phyloP scores from a whole-genome alignment of 1,140 invertebrate species.

The Uloborus diversus region DNA sequence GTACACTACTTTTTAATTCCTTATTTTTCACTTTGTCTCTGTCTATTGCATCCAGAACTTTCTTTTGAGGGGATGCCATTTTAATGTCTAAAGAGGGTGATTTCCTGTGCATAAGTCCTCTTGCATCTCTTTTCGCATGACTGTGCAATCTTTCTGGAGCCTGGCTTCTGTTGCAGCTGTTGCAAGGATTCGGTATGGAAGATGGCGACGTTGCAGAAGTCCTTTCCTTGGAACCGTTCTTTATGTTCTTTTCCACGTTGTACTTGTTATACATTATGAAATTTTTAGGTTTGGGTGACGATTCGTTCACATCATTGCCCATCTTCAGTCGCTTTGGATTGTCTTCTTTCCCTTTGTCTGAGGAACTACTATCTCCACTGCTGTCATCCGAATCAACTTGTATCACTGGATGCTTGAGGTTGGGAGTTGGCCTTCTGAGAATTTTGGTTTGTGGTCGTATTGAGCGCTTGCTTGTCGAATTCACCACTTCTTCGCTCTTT shows the following conservation, averaged over 20 bases:
- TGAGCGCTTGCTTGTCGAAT: slow-evolving; percentile 30
- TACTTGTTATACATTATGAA: slow-evolving; percentile 46
- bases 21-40: slow-evolving; percentile 68
- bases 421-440: slow-evolving; percentile 57
- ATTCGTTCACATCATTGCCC: neutral
- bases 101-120: slow-evolving; percentile 39
- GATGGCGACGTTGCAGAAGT: slow-evolving; percentile 41
- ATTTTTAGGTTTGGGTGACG: slow-evolving; percentile 34
- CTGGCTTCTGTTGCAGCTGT: slow-evolving; percentile 69
- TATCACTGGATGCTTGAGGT: slow-evolving; percentile 58
- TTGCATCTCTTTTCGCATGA: slow-evolving; percentile 66
- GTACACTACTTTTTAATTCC: slow-evolving; percentile 35
- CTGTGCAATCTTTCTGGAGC: slow-evolving; percentile 72
- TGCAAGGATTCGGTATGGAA: slow-evolving; percentile 69
- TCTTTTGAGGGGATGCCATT: slow-evolving; percentile 9
- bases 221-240: slow-evolving; percentile 27
- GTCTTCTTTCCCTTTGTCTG: slow-evolving; percentile 37
- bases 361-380: slow-evolving; percentile 30
- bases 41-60: neutral
- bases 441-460: slow-evolving; percentile 57
- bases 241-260: slow-evolving; percentile 39
- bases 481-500: neutral
- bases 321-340: slow-evolving; percentile 41
- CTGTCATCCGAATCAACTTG: slow-evolving; percentile 43
- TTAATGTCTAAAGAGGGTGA: slow-evolving; percentile 30